phyloP scores from a whole-genome alignment of 2,888 invertebrate genomes.

The Drosophila monieri region DNA sequence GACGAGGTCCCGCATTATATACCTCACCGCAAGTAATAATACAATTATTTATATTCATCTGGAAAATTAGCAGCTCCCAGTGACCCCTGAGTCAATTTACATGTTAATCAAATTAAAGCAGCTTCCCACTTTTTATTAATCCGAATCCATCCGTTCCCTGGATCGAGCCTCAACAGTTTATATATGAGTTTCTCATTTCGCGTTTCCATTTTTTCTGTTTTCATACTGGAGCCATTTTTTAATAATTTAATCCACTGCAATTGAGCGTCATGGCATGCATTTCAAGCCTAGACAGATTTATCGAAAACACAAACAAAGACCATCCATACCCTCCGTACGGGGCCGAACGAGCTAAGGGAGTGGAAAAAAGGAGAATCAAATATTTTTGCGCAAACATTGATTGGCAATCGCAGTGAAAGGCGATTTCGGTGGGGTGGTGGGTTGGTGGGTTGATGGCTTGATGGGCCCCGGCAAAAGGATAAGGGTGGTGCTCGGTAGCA shows the following conservation, averaged over 20 bases:
- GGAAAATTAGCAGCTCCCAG: constrained; percentile 11
- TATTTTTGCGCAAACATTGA: constrained; percentile 78
- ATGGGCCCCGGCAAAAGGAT: neutral
- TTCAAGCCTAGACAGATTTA: constrained; percentile 69
- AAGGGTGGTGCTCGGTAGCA: constrained; percentile 5
- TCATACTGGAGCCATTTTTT: constrained; percentile 50
- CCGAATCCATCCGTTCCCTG: constrained; percentile 7
- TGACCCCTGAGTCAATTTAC: constrained; percentile 60
- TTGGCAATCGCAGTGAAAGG: constrained; percentile 63
- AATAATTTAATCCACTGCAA: constrained; percentile 80
- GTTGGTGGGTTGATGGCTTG: constrained; percentile 3
- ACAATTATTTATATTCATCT: constrained; percentile 27
- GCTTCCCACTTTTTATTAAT: constrained; percentile 57
- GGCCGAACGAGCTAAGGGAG: constrained; percentile 65
- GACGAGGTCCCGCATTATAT: constrained; percentile 2
- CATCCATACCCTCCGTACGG: constrained; percentile 4
- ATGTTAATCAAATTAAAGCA: constrained; percentile 74
- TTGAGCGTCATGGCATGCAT: constrained; percentile 63
- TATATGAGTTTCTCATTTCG: constrained; percentile 36
- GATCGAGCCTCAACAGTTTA: neutral
- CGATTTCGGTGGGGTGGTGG: constrained; percentile 10
- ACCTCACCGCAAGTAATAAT: constrained; percentile 28
- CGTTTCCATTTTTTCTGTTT: constrained; percentile 35
- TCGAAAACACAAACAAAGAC: constrained; percentile 68
- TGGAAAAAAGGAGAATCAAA: constrained; percentile 71